These are phyloP conservation scores for Leptinotarsa defecta DNA, from an alignment of 1,140 invertebrate species.

Conservation along the genomic window DNA sequence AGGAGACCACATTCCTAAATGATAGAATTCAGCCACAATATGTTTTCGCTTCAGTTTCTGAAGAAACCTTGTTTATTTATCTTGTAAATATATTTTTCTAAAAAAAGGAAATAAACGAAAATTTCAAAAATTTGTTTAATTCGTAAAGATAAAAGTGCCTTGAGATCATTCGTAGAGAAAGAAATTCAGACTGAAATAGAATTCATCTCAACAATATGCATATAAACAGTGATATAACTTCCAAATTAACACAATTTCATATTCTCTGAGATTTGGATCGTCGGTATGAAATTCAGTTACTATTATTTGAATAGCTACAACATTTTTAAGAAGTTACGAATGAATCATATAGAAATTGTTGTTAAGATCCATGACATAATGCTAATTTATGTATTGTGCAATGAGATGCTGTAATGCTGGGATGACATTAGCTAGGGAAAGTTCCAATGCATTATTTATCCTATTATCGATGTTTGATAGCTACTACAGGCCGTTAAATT, in stretches of 20 bases:
- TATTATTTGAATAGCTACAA: neutral
- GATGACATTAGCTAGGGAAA: constrained; percentile 32
- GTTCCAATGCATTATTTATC: constrained; percentile 35
- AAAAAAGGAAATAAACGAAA: constrained; percentile 19
- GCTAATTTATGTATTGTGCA: constrained; percentile 25
- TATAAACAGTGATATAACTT: neutral
- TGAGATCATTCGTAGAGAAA: too few species aligned
- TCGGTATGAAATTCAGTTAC: too few species aligned
- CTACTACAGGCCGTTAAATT: too few species aligned
- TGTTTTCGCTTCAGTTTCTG: neutral
- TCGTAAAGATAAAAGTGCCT: too few species aligned
- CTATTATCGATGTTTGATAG: neutral
- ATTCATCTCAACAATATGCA: neutral
- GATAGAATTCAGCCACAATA: neutral
- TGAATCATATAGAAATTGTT: constrained; percentile 7
- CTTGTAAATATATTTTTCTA: constrained; percentile 26
- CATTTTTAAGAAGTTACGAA: neutral
- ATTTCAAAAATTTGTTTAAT: neutral
- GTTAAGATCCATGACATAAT: constrained; percentile 23
- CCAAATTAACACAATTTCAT: neutral
- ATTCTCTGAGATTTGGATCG: neutral
- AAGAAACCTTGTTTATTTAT: constrained; percentile 11
- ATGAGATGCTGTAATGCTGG: constrained; percentile 38
- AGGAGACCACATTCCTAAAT: constrained; percentile 62
- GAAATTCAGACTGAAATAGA: neutral